Conservation (phyloP, 2,888 invertebrate genomes). For the Tipula lateralis region DNA sequence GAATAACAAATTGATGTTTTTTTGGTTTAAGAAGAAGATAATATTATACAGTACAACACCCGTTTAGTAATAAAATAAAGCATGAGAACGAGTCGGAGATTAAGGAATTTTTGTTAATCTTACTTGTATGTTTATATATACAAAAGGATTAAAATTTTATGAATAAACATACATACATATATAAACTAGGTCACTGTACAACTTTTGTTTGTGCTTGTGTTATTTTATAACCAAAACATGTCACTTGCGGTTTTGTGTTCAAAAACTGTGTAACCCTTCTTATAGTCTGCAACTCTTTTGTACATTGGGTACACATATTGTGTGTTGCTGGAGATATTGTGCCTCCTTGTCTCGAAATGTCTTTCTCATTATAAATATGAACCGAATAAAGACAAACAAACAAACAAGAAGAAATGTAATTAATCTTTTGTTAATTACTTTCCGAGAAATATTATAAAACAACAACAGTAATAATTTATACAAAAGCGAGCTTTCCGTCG, state of each 20-base stretch:
- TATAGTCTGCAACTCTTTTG: background rate
- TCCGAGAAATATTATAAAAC: background rate
- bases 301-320: background rate
- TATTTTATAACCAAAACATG: background rate
- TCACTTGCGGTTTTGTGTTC: background rate
- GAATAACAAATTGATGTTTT: background rate
- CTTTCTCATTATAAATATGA: background rate
- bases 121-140: background rate
- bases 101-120: background rate
- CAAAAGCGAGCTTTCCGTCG: background rate
- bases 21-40: background rate
- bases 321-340: background rate
- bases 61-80: background rate
- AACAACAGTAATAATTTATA: background rate
- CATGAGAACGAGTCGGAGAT: background rate
- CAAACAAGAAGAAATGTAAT: background rate
- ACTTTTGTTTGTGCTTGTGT: background rate
- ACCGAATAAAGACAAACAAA: background rate
- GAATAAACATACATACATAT: background rate
- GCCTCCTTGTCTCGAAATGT: background rate
- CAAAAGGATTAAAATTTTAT: background rate
- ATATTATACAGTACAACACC: background rate
- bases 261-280: background rate
- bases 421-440: conserved; percentile 3
- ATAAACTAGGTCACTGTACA: background rate